Evolutionary conservation across 2,888 invertebrate genomes (phyloP), one percentile per base, ranked within the genome.

Genomic region (Melinopterus prodromus): DNA sequence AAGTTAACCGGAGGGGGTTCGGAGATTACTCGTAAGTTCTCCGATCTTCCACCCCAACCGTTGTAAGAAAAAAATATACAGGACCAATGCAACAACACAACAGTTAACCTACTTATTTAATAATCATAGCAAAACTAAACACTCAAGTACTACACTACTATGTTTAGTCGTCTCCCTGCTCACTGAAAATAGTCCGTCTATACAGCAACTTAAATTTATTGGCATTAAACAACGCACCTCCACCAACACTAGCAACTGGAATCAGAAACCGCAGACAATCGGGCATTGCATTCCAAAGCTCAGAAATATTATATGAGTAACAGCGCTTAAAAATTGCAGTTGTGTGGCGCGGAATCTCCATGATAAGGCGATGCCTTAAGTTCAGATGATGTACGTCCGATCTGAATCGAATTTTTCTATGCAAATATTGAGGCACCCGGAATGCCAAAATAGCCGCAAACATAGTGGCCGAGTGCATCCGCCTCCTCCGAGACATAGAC

Each of bases 291-390:
- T 53, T 53, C 53, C 53, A 53, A 3, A 53, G 53, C 12, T 53
- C 53, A 69, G 76, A 69, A 15, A 76, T 53, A 70, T 76, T 76
- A 69, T 76, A 76, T 15, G 76, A 69, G 16, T 69, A 76, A 53
- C 26, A 69, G 16, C 76, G 76, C 16, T 14, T 76, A 16, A 76
- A 76, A 16, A 76, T 3, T 69, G 16, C 16, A 69, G 76, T 76
- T 6, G 16, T 53, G 70, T 15, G 35, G 16, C 69, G 76, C 14
- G 76, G 69, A 69, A 70, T 76, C 14, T 69, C 69, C 26, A 70
- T 53, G 69, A 6, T 26, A 14, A 69, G 16, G 16, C 16, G 70
- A 14, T 70, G 69, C 37, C 37, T 53, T 53, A 53, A 53, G 53
- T 53, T 36, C n/a, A 53, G 16, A 37, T 76, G 76, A 37, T 76